These are phyloP conservation scores for Narcine bancroftii DNA, from an alignment of 2,113 vertebrate species.

Conservation along the genomic window DNA sequence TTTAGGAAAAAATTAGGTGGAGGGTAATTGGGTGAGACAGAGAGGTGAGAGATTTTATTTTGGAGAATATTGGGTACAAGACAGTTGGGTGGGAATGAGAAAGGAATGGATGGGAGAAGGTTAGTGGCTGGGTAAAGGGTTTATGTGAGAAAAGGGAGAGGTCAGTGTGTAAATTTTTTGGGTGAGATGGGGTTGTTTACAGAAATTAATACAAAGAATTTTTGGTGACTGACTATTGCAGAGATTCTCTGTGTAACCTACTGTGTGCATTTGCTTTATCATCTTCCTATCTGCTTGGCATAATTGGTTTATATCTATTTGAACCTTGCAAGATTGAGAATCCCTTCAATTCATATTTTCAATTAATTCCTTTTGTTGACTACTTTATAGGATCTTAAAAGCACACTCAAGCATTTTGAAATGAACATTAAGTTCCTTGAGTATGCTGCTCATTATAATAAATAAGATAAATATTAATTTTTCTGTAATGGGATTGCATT, in stretches of 20 bases:
- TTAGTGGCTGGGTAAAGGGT: too few relatives aligned
- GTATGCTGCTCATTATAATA: background rate
- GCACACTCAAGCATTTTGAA: background rate
- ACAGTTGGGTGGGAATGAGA: too few relatives aligned
- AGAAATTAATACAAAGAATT: too few relatives aligned
- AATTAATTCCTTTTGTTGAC: slow-evolving; percentile 22
- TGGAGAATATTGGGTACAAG: too few relatives aligned
- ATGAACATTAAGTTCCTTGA: background rate
- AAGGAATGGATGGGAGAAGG: too few relatives aligned
- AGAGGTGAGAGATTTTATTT: too few relatives aligned
- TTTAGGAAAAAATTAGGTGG: too few relatives aligned
- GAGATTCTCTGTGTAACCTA: background rate
- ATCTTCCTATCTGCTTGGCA: background rate
- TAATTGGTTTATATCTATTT: background rate
- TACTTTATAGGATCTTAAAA: slow-evolving; percentile 19
- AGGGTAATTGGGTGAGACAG: too few relatives aligned
- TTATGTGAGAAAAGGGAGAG: too few relatives aligned
- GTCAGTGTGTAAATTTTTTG: too few relatives aligned
- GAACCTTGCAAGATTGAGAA: background rate
- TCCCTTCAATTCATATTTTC: slow-evolving; percentile 20
- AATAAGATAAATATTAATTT: background rate
- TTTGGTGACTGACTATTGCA: background rate
- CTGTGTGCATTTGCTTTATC: background rate
- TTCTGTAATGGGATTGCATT: background rate
- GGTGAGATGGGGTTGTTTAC: too few relatives aligned